These are phyloP conservation scores for Capra hircus DNA, from an alignment of 2,113 vertebrate species.

Conservation along the genomic window DNA sequence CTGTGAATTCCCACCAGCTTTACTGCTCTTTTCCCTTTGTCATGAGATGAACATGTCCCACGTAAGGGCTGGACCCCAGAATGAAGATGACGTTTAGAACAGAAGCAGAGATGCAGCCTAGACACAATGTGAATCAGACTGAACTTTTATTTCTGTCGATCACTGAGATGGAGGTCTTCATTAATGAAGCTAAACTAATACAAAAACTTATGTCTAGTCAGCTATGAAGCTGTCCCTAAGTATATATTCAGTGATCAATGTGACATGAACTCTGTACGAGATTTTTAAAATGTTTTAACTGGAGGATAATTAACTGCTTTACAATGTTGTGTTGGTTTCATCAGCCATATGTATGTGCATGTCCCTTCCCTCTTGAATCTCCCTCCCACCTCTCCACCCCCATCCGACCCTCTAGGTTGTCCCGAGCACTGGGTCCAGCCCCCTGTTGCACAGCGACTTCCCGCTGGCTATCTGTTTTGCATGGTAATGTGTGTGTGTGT, in stretches of 20 bases:
- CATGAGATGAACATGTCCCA: not conserved
- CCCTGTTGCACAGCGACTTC: not conserved
- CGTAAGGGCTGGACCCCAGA: not conserved
- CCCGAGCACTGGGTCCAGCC: not conserved
- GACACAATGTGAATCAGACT: not conserved
- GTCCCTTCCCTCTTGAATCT: not conserved
- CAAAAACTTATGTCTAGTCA: not conserved
- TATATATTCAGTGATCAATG: not conserved
- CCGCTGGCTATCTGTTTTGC: not conserved
- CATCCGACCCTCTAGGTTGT: not conserved
- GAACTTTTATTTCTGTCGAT: not conserved
- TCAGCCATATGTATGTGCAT: not conserved
- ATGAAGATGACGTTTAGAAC: not conserved
- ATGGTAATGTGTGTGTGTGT: not conserved
- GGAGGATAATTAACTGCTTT: not conserved
- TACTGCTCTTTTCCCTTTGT: not conserved
- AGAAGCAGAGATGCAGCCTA: not conserved
- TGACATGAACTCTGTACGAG: not conserved
- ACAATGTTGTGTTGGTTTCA: not conserved
- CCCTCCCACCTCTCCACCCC: not conserved
- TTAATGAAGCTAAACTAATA: not conserved
- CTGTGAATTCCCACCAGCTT: not conserved
- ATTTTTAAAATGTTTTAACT: not conserved
- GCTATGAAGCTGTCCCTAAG: not conserved
- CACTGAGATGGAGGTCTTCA: not conserved